Evolutionary conservation across 2,888 invertebrate species (phyloP), one percentile per base, ranked within the genome.

Genomic region (Archips xylosteana): DNA sequence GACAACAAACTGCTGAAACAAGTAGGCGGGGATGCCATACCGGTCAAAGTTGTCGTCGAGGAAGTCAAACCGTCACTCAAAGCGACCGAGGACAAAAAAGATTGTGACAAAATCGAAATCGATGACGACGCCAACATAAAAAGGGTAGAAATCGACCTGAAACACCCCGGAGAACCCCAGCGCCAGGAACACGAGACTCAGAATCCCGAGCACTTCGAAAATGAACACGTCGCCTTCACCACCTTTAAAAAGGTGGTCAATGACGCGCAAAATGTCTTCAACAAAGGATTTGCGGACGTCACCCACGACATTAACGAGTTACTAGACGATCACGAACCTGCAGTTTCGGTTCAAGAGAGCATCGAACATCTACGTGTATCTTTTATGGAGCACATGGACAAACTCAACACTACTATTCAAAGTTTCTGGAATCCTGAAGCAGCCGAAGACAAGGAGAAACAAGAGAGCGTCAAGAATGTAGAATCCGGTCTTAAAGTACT

Each of bases 121-220:
- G 75, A 79, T 13, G 80, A 81, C 65, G 76, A 79, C 23, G 78
- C 84, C 13, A 86, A 86, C 51, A 80, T 90, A 5, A 86, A 86
- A 70, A 84, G 92, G 71, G 83, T 86, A 1, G 80, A 85, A 70
- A 82, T 89, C 1, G 92, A 94, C 72, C 77, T 94, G 54, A 82
- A 83, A 3, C 87, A 94, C 76, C 92, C 93, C 2, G 94, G 93
- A 10, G 83, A 82, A 6, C 93, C 93, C 2, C 92, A 94, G 77
- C 87, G 89, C 2, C 92, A 92, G 76, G 87, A 92, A 66, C 94
- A 94, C 76, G 94, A 94, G 74, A 91, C 89, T 0, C 94, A 94
- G 78, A 92, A 89, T 75, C 89, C 92, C 2, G 89, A 87, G 71
- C 85, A 83, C 65, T 87, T 83, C 71, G 79, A 85, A 5, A 83